Percentiles rank a stretch among this genome's conserved stretches.
phyloP scores from a whole-genome alignment of 2,888 invertebrate genomes.

The Campaea margaritaria region DNA sequence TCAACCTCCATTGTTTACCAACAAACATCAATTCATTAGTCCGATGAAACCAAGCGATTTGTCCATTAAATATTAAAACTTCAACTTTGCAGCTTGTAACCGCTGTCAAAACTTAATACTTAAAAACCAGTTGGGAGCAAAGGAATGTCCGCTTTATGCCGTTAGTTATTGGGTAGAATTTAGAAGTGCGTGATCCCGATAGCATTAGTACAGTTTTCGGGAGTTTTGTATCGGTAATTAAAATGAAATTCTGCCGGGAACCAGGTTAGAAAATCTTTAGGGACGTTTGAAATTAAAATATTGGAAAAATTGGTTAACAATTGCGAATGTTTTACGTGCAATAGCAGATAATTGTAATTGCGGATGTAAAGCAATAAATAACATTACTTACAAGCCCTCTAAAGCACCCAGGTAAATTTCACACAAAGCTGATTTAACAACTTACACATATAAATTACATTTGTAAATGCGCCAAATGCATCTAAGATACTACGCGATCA shows the following conservation, averaged over 20 bases:
- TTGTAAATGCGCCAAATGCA: too few relatives aligned
- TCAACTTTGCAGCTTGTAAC: constrained; percentile 53
- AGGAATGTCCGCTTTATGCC: constrained; percentile 4
- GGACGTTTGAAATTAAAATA: not conserved
- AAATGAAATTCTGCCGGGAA: constrained; percentile 22
- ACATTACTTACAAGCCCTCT: too few relatives aligned
- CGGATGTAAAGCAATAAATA: too few relatives aligned
- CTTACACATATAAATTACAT: too few relatives aligned
- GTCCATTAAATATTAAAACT: constrained; percentile 58
- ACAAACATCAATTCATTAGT: constrained; percentile 51
- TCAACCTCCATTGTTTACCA: constrained; percentile 41
- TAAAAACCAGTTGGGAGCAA: constrained; percentile 16
- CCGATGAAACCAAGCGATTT: constrained; percentile 41
- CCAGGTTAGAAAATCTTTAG: constrained; percentile 3
- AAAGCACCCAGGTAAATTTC: too few relatives aligned
- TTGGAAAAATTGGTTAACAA: not conserved
- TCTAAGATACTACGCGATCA: too few relatives aligned
- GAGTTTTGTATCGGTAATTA: constrained; percentile 22
- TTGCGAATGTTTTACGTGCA: too few relatives aligned
- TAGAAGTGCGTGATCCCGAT: not conserved
- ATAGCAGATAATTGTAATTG: too few relatives aligned
- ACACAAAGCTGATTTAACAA: too few relatives aligned
- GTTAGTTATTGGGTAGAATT: not conserved
- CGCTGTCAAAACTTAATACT: constrained; percentile 57
- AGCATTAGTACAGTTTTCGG: constrained; percentile 13